Percentiles rank a stretch among this genome's conserved stretches.
Evolutionary conservation across 2,888 invertebrate species (phyloP).

Genomic region (Agonopterix subpropinquella): DNA sequence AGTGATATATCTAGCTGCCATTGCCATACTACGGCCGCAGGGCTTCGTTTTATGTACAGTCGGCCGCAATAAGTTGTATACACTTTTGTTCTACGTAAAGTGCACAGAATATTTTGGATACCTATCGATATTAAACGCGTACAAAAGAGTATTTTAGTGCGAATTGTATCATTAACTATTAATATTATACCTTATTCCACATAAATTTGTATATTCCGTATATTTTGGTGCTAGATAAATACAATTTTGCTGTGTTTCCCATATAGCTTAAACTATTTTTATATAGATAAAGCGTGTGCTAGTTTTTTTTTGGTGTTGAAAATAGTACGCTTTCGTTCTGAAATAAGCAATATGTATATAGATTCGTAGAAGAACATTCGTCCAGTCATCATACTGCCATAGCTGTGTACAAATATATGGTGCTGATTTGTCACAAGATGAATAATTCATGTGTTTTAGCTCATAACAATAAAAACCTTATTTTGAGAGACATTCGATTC

Average conservation of each 20-base stretch:
- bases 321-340: background rate
- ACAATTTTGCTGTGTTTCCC: background rate
- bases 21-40: too few species aligned
- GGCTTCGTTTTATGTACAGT: too few species aligned
- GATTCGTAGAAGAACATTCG: background rate
- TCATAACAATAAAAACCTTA: too few species aligned
- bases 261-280: slow-evolving; percentile 3
- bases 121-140: too few species aligned
- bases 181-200: background rate
- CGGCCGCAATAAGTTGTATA: too few species aligned
- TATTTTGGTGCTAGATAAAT: slow-evolving; percentile 6
- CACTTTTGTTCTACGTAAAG: too few species aligned
- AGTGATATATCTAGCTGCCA: too few species aligned
- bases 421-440: slow-evolving; percentile 3
- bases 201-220: slow-evolving; percentile 1
- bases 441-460: background rate
- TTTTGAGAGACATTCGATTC: too few species aligned
- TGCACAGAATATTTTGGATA: too few species aligned
- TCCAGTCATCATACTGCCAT: slow-evolving; percentile 2
- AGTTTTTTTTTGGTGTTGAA: background rate
- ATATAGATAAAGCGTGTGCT: background rate
- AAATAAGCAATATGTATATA: background rate
- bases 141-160: too few species aligned
- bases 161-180: too few species aligned
- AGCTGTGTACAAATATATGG: slow-evolving; percentile 4